These are phyloP conservation scores for Otolemur garnettii DNA, from an alignment of 2,113 vertebrate genomes.

Conservation along the genomic window DNA sequence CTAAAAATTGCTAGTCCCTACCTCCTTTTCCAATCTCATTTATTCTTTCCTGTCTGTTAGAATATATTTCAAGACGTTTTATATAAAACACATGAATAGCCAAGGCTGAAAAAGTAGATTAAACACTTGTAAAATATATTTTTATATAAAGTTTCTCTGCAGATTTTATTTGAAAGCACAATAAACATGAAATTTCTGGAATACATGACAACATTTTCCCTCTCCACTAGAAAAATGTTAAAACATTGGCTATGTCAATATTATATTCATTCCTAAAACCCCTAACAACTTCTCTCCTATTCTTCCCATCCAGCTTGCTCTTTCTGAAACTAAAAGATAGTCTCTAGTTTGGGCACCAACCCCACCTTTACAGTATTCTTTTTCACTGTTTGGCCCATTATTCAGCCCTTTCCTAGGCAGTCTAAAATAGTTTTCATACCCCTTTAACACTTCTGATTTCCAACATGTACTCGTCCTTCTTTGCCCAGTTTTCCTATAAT, in stretches of 20 bases:
- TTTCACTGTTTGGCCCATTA: neutral
- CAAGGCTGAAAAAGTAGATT: neutral
- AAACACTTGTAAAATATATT: neutral
- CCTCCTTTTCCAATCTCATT: neutral
- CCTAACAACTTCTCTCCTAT: neutral
- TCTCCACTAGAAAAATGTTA: conserved; percentile 12
- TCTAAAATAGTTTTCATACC: neutral
- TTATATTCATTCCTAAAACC: neutral
- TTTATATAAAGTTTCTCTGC: conserved; percentile 17
- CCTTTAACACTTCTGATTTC: neutral
- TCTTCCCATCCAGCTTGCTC: neutral
- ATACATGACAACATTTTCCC: neutral
- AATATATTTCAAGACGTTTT: conserved; percentile 10
- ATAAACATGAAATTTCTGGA: neutral
- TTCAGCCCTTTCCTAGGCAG: neutral
- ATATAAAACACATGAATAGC: neutral
- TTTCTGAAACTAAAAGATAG: conserved; percentile 32
- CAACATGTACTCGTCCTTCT: neutral
- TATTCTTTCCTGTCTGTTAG: neutral
- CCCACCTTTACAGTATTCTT: neutral
- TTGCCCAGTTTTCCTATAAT: neutral
- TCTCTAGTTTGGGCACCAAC: neutral
- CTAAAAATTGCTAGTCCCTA: neutral
- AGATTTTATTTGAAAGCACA: neutral
- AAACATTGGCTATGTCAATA: neutral